Conservation (phyloP, 2,888 invertebrate genomes). For the Sycophila texana region DNA sequence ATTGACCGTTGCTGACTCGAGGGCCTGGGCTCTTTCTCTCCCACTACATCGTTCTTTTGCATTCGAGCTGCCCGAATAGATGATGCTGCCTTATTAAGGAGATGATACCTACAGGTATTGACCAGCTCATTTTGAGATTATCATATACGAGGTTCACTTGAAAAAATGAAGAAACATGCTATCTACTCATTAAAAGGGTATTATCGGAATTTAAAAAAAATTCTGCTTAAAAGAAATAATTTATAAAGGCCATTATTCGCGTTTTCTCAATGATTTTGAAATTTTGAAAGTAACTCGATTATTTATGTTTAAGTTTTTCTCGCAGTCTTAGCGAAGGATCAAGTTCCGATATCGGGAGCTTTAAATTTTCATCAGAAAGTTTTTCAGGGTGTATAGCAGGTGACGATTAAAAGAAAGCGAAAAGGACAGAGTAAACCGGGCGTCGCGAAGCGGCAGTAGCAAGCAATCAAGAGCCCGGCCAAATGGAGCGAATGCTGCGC, state of each 20-base stretch:
- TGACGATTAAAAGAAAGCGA: background rate
- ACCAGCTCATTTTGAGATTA: background rate
- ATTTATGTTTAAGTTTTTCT: no score
- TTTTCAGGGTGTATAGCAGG: no score
- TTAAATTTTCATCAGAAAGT: no score
- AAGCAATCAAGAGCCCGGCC: background rate
- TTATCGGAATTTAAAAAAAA: background rate
- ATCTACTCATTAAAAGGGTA: no score
- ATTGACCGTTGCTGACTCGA: slow-evolving; percentile 68
- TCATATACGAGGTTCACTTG: background rate
- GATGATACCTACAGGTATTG: slow-evolving; percentile 48
- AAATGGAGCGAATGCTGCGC: slow-evolving; percentile 33
- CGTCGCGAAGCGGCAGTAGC: slow-evolving; percentile 13
- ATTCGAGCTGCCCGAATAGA: slow-evolving; percentile 66
- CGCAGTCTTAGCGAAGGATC: no score
- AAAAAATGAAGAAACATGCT: no score
- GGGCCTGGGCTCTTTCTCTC: slow-evolving; percentile 47
- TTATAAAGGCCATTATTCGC: no score
- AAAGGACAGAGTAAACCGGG: background rate
- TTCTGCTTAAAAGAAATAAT: no score
- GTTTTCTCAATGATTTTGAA: no score
- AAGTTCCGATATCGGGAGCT: no score
- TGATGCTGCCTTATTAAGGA: slow-evolving; percentile 68
- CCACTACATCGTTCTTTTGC: background rate
- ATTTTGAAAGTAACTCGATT: no score